These are phyloP conservation scores for Synergus laeviventris DNA, from an alignment of 2,888 invertebrate genomes.

Conservation along the genomic window DNA sequence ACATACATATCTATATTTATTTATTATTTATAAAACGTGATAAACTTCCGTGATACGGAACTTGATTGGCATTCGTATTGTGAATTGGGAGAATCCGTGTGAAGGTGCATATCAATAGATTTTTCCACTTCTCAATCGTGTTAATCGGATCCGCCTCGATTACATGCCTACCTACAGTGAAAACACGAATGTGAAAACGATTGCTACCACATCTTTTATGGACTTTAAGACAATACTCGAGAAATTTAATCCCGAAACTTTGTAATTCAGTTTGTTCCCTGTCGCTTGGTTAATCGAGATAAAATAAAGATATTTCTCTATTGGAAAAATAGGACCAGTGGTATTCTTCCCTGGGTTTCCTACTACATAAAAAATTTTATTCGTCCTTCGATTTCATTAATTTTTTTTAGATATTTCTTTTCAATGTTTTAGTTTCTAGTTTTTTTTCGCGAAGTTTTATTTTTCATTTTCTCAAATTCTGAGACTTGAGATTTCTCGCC, in stretches of 20 bases:
- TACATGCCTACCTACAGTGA: slow-evolving; percentile 16
- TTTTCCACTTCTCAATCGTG: slow-evolving; percentile 38
- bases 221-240: slow-evolving; percentile 58
- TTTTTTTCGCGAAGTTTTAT: background rate
- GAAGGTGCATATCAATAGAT: slow-evolving; percentile 32
- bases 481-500: background rate
- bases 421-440: background rate
- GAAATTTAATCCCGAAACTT: slow-evolving; percentile 60
- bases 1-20: slow-evolving; percentile 52
- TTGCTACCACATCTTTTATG: slow-evolving; percentile 56
- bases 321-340: slow-evolving; percentile 59
- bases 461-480: background rate
- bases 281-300: slow-evolving; percentile 51
- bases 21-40: slow-evolving; percentile 40
- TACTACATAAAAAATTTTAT: slow-evolving; percentile 4
- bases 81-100: slow-evolving; percentile 40
- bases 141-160: slow-evolving; percentile 8
- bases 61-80: slow-evolving; percentile 48
- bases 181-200: slow-evolving; percentile 54
- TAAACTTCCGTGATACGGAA: slow-evolving; percentile 38
- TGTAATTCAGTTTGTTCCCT: slow-evolving; percentile 60
- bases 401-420: background rate
- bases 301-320: slow-evolving; percentile 66
- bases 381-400: background rate
- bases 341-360: slow-evolving; percentile 61